Evolutionary conservation across 2,888 invertebrate genomes (phyloP), one percentile per base, ranked within the genome.

Genomic region (Ectropis crepuscularia): DNA sequence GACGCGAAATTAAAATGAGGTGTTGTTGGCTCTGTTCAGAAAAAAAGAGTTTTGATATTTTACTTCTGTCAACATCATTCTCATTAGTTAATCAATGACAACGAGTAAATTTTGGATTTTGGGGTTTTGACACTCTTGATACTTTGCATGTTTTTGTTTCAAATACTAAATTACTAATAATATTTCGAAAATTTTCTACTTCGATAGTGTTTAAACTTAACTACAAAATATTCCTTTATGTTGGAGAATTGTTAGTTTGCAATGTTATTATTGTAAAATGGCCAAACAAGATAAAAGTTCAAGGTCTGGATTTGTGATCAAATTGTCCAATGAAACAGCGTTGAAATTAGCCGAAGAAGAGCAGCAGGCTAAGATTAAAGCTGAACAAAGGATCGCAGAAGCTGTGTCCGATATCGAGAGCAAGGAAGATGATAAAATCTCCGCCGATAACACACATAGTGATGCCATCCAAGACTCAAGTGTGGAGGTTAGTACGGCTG

Each of bases 251-350:
- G 39, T 12, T 9, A 12, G 12, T 50, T 16, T 48, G 38, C 37
- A 11, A 53, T 61, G 50, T 45, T 36, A 41, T 5, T 12, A 16
- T 39, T n/a, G 47, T 43, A 79, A 48, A 65, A 90, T 90, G 91
- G 75, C 83, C 57, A 86, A 81, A 60, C 78, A 75, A 66, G 86
- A 87, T 41, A 90, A 86, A 75, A 68, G 63, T 57, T 61, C 78
- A 28, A 90, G 86, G 76, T 71, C 87, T 54, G 93, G 92, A 28
- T 91, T 93, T 79, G 88, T 93, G 57, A 93, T 93, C 65, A 93
- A 93, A 82, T 79, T 93, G 45, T 86, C 91, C 2, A 83, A 77
- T 57, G 93, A 92, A 80, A 93, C 93, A 45, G 90, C 83, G 8
- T 90, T 90, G 75, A 93, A 93, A 79, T 75, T 93, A 60, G 74